phyloP scores from a whole-genome alignment of 2,797 vertebrate genomes.

The Lerista edwardsae region DNA sequence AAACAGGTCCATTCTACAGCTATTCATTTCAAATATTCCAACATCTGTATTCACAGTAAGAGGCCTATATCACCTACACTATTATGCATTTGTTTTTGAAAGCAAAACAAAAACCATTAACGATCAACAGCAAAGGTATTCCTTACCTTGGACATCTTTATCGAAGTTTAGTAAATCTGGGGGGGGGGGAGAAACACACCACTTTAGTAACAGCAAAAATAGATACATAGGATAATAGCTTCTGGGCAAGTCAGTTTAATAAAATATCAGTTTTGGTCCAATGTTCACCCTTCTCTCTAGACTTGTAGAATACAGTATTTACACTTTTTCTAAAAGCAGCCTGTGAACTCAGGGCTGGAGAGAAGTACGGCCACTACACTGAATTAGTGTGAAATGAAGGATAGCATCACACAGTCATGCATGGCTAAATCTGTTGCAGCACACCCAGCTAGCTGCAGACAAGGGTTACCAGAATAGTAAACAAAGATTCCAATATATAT shows the following conservation, averaged over 20 bases:
- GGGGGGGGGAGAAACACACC: conserved; percentile 25
- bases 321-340: background rate
- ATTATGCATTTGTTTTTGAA: background rate
- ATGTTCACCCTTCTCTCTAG: background rate
- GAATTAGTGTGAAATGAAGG: background rate
- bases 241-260: background rate
- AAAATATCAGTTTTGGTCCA: background rate
- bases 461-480: background rate
- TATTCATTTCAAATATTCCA: background rate
- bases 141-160: conserved; percentile 80
- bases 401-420: background rate
- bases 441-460: too few relatives aligned
- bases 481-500: background rate
- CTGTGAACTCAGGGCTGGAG: background rate
- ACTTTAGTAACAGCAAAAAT: background rate
- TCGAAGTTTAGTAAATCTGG: conserved; percentile 58
- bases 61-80: fast-evolving
- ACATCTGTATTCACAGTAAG: background rate
- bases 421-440: background rate
- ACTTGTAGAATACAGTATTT: background rate
- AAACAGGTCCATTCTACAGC: background rate
- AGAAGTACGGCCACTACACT: background rate
- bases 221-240: background rate
- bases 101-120: background rate
- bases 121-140: background rate